phyloP scores from a whole-genome alignment of 2,797 vertebrate genomes.

The Phoebastria nigripes region DNA sequence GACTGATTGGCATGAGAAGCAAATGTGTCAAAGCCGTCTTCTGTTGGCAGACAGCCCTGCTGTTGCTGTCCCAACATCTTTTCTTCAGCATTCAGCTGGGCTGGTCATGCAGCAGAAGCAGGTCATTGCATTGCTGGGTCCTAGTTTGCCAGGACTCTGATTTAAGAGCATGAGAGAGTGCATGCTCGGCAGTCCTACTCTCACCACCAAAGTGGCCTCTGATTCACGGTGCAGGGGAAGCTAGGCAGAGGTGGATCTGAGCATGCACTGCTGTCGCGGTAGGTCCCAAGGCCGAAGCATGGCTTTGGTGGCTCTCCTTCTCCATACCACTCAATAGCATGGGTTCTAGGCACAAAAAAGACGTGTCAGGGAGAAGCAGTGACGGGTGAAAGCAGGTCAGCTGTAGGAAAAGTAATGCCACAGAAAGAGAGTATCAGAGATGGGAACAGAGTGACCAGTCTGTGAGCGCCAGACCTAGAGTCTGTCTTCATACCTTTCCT shows the following conservation, averaged over 20 bases:
- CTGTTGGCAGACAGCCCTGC: not conserved
- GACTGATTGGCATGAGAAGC: not conserved
- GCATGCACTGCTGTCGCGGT: fast-evolving
- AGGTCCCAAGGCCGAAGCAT: fast-evolving
- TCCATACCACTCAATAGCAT: fast-evolving
- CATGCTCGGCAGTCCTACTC: fast-evolving
- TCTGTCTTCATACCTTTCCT: not conserved
- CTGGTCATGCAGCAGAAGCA: not conserved
- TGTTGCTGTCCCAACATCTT: not conserved
- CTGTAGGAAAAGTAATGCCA: not conserved
- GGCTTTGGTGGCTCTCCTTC: not conserved
- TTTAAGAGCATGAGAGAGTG: not conserved
- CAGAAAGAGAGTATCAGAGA: not conserved
- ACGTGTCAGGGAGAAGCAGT: fast-evolving
- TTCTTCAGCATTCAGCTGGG: not conserved
- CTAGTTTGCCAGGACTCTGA: not conserved
- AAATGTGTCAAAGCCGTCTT: not conserved
- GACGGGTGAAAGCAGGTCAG: not conserved
- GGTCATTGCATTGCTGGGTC: not conserved
- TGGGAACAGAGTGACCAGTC: not conserved
- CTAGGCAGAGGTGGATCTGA: not conserved
- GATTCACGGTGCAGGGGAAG: fast-evolving
- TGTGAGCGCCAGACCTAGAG: not conserved
- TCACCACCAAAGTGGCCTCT: fast-evolving
- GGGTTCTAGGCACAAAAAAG: not conserved